Evolutionary conservation across 2,888 invertebrate species (phyloP).

Genomic region (Noctua comes): DNA sequence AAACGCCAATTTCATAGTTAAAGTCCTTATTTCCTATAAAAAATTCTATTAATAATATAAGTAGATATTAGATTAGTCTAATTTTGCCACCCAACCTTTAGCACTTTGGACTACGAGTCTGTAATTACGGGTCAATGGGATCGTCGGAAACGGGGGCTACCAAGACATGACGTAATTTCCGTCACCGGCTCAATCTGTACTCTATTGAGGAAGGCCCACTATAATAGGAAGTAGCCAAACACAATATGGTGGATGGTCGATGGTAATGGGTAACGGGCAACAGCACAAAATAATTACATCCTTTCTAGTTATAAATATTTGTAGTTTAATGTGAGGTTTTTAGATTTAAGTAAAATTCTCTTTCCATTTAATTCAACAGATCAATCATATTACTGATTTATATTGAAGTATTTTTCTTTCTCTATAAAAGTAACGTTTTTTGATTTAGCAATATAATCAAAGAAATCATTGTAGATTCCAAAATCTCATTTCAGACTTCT

Average conservation of each 20-base stretch:
- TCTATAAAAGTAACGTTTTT: background rate
- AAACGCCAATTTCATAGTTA: no score
- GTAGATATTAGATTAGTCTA: slow-evolving; percentile 16
- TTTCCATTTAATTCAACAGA: background rate
- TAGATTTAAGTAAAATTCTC: background rate
- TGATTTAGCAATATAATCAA: slow-evolving; percentile 7
- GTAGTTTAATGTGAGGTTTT: background rate
- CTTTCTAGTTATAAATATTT: background rate
- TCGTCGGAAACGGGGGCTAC: slow-evolving; percentile 28
- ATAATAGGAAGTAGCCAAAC: slow-evolving; percentile 43
- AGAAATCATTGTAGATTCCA: background rate
- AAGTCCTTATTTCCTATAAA: no score
- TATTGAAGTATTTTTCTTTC: background rate
- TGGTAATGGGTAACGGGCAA: slow-evolving; percentile 14
- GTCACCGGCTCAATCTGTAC: slow-evolving; percentile 26
- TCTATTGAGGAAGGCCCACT: slow-evolving; percentile 14
- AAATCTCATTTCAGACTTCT: background rate
- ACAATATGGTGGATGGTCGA: slow-evolving; percentile 18
- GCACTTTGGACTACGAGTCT: slow-evolving; percentile 23
- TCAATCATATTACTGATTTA: background rate
- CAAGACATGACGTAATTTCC: slow-evolving; percentile 56
- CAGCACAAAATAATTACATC: background rate
- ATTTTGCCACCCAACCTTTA: slow-evolving; percentile 16
- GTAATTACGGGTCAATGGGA: slow-evolving; percentile 43
- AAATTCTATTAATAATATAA: background rate